Base-by-base conservation (phyloP, 2,888 invertebrate species). In the Tillus elongatus region DNA sequence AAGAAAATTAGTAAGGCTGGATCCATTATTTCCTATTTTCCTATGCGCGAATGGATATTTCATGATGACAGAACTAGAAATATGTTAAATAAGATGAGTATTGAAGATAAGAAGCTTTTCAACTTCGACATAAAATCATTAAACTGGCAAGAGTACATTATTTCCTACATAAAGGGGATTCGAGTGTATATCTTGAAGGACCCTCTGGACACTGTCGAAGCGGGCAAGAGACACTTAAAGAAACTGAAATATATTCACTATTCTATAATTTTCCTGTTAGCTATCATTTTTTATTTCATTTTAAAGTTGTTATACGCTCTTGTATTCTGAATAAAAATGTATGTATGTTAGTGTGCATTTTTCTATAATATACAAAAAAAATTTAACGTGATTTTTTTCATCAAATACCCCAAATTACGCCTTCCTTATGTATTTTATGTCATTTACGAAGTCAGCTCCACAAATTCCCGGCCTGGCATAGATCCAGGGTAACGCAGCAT, bases 11-110 rank as follows among this genome's bases (percentile, higher is more conserved):
- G 48, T 31, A 44, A 48, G 26, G 74, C 87, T 35, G 74, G 82
- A 49, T 72, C 75, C 34, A 79, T 80, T 0, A 66, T 89, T 29
- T 75, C 81, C 50, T 88, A 83, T 62, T 90, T 90, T 66, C 77
- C 82, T 2, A 77, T 72, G 4, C 74, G 77, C 42, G 76, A 82
- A 42, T 91, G 89, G 90, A 63, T 66, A n/a, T 86, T 85, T 56
- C 60, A 67, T 1, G 79, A 78, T 42, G 61, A 66, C 10, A 76
- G 75, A 28, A 71, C 79, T 0, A 60, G 69, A 6, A 54, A 52
- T 1, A 66, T 87, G 53, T 73, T 77, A 70, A 55, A 57, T 1
- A 69, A 70, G 1, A 51, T 85, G 26, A 66, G 72, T 0, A 59
- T 60, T 0, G 62, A 64, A 2, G 85, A 83, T 52, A 66, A 69